phyloP scores from a whole-genome alignment of 2,113 vertebrate species.

The Zootoca vivipara region DNA sequence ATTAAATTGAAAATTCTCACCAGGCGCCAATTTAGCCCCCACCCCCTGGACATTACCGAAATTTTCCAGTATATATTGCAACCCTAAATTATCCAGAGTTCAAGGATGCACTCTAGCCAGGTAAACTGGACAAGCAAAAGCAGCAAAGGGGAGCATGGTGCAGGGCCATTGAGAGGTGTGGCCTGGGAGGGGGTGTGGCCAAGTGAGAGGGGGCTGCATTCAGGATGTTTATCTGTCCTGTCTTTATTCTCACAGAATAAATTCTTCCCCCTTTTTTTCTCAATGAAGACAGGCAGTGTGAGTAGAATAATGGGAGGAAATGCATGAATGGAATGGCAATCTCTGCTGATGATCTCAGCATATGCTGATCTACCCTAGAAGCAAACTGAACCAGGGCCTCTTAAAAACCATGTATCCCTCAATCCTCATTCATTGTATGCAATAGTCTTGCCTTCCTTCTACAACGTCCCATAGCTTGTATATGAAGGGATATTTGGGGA shows the following conservation, averaged over 20 bases:
- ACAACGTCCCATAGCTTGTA: background rate
- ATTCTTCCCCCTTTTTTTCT: background rate
- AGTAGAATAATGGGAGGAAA: slow-evolving; percentile 22
- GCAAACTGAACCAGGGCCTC: background rate
- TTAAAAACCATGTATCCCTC: background rate
- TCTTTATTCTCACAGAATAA: background rate
- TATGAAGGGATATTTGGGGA: too few species aligned
- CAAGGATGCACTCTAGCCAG: too few species aligned
- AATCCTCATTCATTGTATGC: background rate
- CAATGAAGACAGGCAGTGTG: background rate
- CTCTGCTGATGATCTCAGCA: background rate
- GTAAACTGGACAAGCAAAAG: too few species aligned
- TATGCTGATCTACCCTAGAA: background rate
- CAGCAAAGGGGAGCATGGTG: too few species aligned
- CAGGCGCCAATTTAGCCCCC: too few species aligned
- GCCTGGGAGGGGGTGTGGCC: too few species aligned
- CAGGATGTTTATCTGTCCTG: background rate
- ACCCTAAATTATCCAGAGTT: too few species aligned
- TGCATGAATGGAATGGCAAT: background rate
- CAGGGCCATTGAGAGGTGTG: too few species aligned
- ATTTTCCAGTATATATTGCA: too few species aligned
- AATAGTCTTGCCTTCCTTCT: background rate
- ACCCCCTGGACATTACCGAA: too few species aligned
- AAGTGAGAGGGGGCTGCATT: too few species aligned
- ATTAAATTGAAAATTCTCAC: too few species aligned